Evolutionary conservation across 2,888 invertebrate species (phyloP), one percentile per base, ranked within the genome.

Genomic region (Gortyna flavago): DNA sequence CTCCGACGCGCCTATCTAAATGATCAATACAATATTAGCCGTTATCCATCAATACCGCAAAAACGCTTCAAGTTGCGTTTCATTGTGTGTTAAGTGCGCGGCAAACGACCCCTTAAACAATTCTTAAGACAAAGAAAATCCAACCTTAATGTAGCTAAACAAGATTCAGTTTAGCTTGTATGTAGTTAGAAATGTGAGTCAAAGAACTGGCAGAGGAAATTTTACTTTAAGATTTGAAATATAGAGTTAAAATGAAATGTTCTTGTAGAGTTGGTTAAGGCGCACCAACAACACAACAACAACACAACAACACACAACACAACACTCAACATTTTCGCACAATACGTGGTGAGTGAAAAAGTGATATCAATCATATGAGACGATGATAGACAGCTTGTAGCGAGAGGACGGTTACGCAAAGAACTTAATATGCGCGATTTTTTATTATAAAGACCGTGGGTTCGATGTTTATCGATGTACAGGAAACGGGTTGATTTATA

Each of bases 341-440:
- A 91, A 89, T 89, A 88, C 85, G 88, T 89, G 88, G 88, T 82
- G 87, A 86, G 89, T 91, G 94, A 95, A 95, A 95, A 95, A 95
- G 93, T 94, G 91, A 91, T 94, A 95, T 95, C 95, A 95, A 95
- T 95, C 95, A 95, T 95, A 90, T 89, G 90, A 93, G 95, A 95
- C 93, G 93, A 95, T 95, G 95, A 95, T 94, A 91, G 91, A 95
- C 88, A 91, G 90, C 75, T 86, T 87, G 88, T 86, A 86, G 87
- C 85, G 80, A 84, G 83, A 85, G 82, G 85, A 84, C 87, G 75
- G 80, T 80, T 84, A 81, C 77, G 80, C 76, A 72, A 81, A 68
- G 79, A 82, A 83, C 85, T 80, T 85, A 85, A 83, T 84, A 85
- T 85, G 80, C 75, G 77, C 82, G 64, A 69, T 79, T 85, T 85